Base-by-base conservation (phyloP, 2,888 invertebrate genomes). In the Diadegma fenestrale region DNA sequence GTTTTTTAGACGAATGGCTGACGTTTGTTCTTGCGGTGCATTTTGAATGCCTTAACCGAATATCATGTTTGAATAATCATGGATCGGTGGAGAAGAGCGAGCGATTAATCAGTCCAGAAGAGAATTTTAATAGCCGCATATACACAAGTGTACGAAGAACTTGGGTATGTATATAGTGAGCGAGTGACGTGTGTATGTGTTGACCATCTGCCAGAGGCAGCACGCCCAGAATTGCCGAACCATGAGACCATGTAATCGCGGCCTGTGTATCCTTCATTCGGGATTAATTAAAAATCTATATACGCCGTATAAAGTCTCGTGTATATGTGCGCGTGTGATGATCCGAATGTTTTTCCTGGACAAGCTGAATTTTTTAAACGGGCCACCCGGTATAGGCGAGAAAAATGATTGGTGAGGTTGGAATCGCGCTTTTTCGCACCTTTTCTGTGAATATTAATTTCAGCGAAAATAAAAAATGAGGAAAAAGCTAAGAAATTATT, bases 91-190 rank as follows among this genome's bases (percentile, higher is more conserved):
- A 48, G 66, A 76, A 75, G 72, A 37, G 37, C 48, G 89, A 90
- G 90, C 89, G 91, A 91, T 91, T 91, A 91, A 91, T 91, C 91
- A 90, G 82, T 77, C 82, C 85, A 78, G 82, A 84, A 76, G 85
- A 87, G 86, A 85, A 87, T 87, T 85, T 87, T 85, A 87, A 87
- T 87, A 85, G 78, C 72, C 80, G 63, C 26, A 33, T 80, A 77
- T 78, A 78, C 54, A 54, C 30, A 30, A 37, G 22, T 71, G 37
- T 51, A 33, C 22, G 43, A 30, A 10, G n/a, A 26, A 19, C 10
- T 26, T 37, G 41, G 12, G 17, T 30, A 22, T 48, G 6, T 22
- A 26, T 63, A 22, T 69, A 43, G 37, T 7, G 17, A 45, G 17
- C 26, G 17, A 17, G 19, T n/a, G 66, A 19, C 51, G 12, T 64